Evolutionary conservation across 2,113 vertebrate genomes (phyloP), one percentile per base, ranked within the genome.

Genomic region (Tinamus guttatus): DNA sequence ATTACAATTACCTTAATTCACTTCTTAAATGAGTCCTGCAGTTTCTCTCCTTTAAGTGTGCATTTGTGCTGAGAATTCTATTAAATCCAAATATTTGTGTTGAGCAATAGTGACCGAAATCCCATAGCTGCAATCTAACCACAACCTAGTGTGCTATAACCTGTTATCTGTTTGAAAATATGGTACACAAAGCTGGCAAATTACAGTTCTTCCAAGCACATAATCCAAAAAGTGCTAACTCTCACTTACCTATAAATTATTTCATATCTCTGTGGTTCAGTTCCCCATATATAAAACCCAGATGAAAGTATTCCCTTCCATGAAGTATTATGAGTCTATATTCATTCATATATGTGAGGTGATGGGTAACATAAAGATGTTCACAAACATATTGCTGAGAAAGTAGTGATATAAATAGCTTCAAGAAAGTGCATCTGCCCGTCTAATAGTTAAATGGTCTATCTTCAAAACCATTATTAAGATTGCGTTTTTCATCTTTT

Each of bases 401-500:
- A 79, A 79, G 52, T 62, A 79, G 15, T 22, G 21, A 68, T 58
- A 67, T 34, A 88, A 93, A 92, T 41, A 51, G 17, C 36, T 89
- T 86, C 38, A 40, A 22, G 43, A 65, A 81, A 91, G 86, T 60
- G 22, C 45, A 14, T 73, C 43, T 91, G 28, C 38, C 70, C 74
- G 52, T 77, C 34, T 91, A 89, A 86, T 49, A 54, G 86, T 76
- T 82, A 76, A 89, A 87, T 24, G 21, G 21, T 62, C 16, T 8
- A 73, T 87, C 95, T 94, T 85, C 58, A 62, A 73, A 87, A 49
- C 27, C 40, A 49, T 73, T 92, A 34, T 18, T 60, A 62, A 69
- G 77, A 52, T 76, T 81, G 79, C 47, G 38, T 24, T 54, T 93
- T 95, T 78, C 38, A 81, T 59, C 47, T 87, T 84, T 93, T 52